Base-by-base conservation (phyloP, 92 coral and sea anemone species). In the Bergia sp. region DNA sequence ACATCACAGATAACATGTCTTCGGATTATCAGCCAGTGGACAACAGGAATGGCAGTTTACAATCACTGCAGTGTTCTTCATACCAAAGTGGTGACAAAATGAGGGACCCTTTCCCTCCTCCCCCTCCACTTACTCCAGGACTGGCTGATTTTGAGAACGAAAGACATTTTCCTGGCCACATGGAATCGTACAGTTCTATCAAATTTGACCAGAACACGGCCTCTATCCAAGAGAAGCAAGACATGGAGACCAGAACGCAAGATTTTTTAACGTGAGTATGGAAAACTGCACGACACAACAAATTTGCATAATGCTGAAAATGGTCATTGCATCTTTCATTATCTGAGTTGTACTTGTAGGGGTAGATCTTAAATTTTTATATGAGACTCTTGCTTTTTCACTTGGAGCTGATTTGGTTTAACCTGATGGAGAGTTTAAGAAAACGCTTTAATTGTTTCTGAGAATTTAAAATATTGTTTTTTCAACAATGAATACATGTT, bases 51-150 rank as follows among this genome's bases (percentile, higher is more conserved):
- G 43, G 1, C 6, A 75, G 2, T 44, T 41, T 75, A 29, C 44
- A 7, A 50, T 7, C 50, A 75, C 49, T 7, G 13, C 21, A 40
- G 21, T 36, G 49, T 39, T 18, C 79, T 5, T 21, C 43, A 44
- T 4, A n/a, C 29, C 79, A 75, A 1, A 15, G 50, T 18, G 41
- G 49, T 39, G 23, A 15, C 8, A 75, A 29, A 75, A 1, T 73
- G 77, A 58, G 76, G 42, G 23, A 29, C n/a, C 64, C 82, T 57
- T 36, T 38, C 38, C 37, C 47, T 61, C 45, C 53, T 18, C 89
- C 85, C 58, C 85, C 86, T 20, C 90, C 83, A 73, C 72, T 87
- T 37, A 80, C 90, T 36, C 82, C 87, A 49, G 90, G 90, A 21
- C 37, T 53, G 50, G 49, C 55, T 37, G 90, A 86, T 81, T 41